A percentile compares a stretch with the other conserved stretches of the same genome.
Conservation (phyloP, 1,140 invertebrate species). For the Drosophila sulfurigaster region DNA sequence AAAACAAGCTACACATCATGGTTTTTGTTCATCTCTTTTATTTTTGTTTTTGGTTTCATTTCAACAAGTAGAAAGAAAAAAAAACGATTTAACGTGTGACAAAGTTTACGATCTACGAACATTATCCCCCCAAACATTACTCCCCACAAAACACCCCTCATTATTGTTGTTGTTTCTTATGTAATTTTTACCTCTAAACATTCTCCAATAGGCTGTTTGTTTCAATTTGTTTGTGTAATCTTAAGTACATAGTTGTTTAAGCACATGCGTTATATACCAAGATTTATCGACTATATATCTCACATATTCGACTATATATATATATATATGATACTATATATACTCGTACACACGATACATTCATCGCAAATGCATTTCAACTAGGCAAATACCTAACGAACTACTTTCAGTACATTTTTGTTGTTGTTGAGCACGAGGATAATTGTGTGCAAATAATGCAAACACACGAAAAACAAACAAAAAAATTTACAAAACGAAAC, state of each 20-base stretch:
- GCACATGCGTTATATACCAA: constrained; percentile 76
- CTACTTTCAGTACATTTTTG: constrained; percentile 56
- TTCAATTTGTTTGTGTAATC: constrained; percentile 79
- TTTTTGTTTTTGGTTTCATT: constrained; percentile 42
- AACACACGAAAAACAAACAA: constrained; percentile 32
- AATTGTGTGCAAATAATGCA: constrained; percentile 2
- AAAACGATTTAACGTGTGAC: constrained; percentile 69
- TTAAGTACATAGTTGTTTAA: constrained; percentile 74
- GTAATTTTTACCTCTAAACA: constrained; percentile 72
- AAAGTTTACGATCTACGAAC: constrained; percentile 66
- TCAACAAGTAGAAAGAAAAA: constrained; percentile 29
- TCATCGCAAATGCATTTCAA: constrained; percentile 65
- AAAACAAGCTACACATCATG: constrained; percentile 33
- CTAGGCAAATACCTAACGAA: constrained; percentile 50
- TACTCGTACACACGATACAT: constrained; percentile 23
- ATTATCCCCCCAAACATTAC: constrained; percentile 34
- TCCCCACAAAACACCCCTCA: not conserved
- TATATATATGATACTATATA: not conserved
- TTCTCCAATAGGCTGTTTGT: constrained; percentile 78
- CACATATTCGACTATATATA: constrained; percentile 49
- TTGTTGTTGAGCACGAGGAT: constrained; percentile 38
- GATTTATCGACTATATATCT: constrained; percentile 21
- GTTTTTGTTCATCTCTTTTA: constrained; percentile 58
- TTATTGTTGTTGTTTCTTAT: constrained; percentile 61
- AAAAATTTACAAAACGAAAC: constrained; percentile 19